phyloP scores from a whole-genome alignment of 2,888 invertebrate species.

The Xestia ashworthii region DNA sequence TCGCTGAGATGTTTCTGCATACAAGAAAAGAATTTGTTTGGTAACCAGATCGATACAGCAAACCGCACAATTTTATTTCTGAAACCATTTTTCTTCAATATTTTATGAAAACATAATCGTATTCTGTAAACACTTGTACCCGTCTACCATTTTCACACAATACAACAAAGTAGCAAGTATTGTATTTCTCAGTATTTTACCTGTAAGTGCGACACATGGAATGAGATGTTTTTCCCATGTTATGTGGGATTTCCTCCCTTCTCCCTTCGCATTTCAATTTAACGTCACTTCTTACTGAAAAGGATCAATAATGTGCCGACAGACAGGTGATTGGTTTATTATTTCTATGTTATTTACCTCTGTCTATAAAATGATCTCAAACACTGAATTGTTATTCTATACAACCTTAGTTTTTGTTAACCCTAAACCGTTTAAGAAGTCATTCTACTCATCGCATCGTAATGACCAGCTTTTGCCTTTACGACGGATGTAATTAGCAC shows the following conservation, averaged over 20 bases:
- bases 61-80: slow-evolving; percentile 8
- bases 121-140: neutral
- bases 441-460: neutral
- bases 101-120: slow-evolving; percentile 23
- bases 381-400: neutral
- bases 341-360: slow-evolving; percentile 8
- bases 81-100: slow-evolving; percentile 13
- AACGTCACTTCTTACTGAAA: slow-evolving; percentile 18
- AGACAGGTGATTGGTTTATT: slow-evolving; percentile 16
- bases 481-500: neutral
- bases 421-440: neutral
- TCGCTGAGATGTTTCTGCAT: neutral
- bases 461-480: neutral
- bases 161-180: neutral
- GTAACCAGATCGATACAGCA: neutral
- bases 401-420: neutral
- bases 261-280: slow-evolving; percentile 43
- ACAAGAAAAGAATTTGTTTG: neutral
- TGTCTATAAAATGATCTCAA: neutral
- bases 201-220: slow-evolving; percentile 4
- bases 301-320: slow-evolving; percentile 17
- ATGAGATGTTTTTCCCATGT: slow-evolving; percentile 18
- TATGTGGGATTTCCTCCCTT: slow-evolving; percentile 6
- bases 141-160: neutral
- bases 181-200: slow-evolving; percentile 10